Conservation (phyloP, 2,113 vertebrate genomes). For the Conger conger region DNA sequence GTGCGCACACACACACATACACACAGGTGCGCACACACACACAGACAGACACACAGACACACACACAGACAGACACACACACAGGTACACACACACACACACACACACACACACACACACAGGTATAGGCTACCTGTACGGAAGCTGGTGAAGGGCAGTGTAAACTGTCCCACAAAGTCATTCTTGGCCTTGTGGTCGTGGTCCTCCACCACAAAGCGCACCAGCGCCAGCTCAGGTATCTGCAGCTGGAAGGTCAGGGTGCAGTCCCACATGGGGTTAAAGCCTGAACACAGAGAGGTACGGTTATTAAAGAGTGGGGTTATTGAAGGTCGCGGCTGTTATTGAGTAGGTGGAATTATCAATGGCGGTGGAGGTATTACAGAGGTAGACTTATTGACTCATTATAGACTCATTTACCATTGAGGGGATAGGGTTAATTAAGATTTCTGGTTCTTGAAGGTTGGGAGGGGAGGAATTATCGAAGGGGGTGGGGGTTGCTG, state of each 20-base stretch:
- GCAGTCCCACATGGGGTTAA: slow-evolving; percentile 85
- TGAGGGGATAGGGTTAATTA: too few species aligned
- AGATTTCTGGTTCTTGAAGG: too few species aligned
- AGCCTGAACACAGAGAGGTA: slow-evolving; percentile 67
- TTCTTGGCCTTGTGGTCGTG: slow-evolving; percentile 84
- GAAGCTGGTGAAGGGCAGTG: slow-evolving; percentile 81
- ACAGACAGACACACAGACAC: neutral
- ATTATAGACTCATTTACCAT: too few species aligned
- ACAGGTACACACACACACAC: neutral
- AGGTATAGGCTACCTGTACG: slow-evolving; percentile 71
- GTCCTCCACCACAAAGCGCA: slow-evolving; percentile 91
- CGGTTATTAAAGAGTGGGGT: too few species aligned
- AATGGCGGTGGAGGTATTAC: neutral
- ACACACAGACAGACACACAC: neutral
- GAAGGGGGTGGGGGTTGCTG: too few species aligned
- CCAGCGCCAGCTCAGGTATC: slow-evolving; percentile 81
- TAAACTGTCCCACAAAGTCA: slow-evolving; percentile 91
- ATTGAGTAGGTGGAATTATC: too few species aligned
- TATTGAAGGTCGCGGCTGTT: too few species aligned
- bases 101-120: neutral
- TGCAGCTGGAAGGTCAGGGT: slow-evolving; percentile 80
- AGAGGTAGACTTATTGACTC: too few species aligned
- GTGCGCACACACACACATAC: too few species aligned
- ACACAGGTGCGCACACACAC: too few species aligned
- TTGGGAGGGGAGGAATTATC: too few species aligned